phyloP scores from a whole-genome alignment of 2,113 vertebrate genomes.

The Mystacornis crossleyi region DNA sequence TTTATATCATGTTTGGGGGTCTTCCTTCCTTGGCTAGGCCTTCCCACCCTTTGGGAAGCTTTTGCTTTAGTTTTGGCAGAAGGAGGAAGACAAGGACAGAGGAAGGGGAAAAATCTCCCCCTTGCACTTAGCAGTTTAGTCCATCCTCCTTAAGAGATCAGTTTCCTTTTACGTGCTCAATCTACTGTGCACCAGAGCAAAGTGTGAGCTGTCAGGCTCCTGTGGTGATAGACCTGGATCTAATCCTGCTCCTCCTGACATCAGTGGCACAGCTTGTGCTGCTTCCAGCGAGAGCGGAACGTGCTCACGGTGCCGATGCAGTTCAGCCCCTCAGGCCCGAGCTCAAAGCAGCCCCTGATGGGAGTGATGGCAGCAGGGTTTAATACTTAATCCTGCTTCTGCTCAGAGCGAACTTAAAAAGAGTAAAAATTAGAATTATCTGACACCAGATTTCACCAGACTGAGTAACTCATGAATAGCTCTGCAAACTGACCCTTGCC shows the following conservation, averaged over 20 bases:
- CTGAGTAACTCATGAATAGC: neutral
- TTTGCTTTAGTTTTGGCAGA: neutral
- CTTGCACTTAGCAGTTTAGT: neutral
- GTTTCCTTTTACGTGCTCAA: neutral
- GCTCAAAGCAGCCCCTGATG: neutral
- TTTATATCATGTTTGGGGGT: neutral
- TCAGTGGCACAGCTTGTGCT: neutral
- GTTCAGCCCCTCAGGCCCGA: neutral
- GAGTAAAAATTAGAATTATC: neutral
- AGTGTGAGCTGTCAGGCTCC: neutral
- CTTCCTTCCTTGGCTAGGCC: neutral
- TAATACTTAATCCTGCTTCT: neutral
- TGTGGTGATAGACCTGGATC: neutral
- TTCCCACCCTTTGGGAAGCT: neutral
- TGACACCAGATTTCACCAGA: neutral
- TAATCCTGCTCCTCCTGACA: neutral
- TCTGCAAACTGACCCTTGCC: neutral
- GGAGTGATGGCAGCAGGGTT: neutral
- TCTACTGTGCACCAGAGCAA: neutral
- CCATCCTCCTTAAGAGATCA: neutral
- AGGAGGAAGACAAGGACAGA: neutral
- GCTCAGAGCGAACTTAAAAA: neutral
- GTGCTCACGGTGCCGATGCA: rapidly evolving
- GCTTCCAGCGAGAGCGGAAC: neutral
- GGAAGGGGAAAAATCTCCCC: neutral